phyloP scores from a whole-genome alignment of 2,888 invertebrate genomes.

The Pristionchus arcanus region DNA sequence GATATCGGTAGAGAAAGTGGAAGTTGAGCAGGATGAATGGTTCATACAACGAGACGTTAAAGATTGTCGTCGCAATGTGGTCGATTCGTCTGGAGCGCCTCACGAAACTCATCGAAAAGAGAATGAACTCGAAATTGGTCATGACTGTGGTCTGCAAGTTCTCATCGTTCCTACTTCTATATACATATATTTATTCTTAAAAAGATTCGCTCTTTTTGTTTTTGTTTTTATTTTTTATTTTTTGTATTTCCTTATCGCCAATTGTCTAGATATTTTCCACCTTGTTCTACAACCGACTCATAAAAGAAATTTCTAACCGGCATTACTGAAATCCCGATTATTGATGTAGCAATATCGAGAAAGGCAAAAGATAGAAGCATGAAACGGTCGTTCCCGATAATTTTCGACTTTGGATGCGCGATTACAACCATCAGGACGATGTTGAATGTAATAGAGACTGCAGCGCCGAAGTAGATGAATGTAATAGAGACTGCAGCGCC shows the following conservation, averaged over 20 bases:
- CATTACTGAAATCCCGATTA: not conserved
- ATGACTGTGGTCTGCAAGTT: not conserved
- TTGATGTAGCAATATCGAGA: not conserved
- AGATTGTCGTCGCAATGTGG: not conserved
- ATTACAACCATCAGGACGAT: not conserved
- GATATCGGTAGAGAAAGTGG: not conserved
- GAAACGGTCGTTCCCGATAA: not conserved
- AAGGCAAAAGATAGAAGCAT: not conserved
- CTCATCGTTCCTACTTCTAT: not conserved
- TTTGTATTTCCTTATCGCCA: no score
- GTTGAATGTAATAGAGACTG: not conserved
- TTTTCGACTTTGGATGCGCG: slow-evolving; percentile 20
- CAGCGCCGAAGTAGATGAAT: not conserved
- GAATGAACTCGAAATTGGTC: not conserved
- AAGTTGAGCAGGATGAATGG: not conserved
- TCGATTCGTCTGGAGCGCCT: not conserved
- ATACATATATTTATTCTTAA: not conserved
- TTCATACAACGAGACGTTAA: not conserved
- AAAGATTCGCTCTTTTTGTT: no score
- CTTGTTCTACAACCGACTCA: no score
- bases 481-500: not conserved
- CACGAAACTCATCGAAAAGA: not conserved
- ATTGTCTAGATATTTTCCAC: no score
- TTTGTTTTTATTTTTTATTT: no score
- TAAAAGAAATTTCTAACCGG: not conserved